Evolutionary conservation across 2,797 vertebrate species (phyloP).

Genomic region (Threskiornis aethiopicus): DNA sequence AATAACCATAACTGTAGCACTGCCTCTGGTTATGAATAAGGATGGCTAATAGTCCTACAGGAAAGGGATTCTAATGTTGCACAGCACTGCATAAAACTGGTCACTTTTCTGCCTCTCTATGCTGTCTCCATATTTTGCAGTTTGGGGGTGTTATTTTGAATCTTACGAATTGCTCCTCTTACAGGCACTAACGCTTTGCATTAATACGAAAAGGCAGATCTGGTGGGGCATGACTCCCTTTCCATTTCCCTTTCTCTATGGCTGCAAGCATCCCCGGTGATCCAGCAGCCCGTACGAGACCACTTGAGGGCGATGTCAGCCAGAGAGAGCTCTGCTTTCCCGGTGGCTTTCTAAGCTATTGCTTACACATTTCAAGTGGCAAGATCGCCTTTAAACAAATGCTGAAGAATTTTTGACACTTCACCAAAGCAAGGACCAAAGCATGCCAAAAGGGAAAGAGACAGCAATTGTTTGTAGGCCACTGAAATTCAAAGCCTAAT

Average conservation of each 20-base stretch:
- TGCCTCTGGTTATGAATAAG: not conserved
- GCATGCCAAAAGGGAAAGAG: not conserved
- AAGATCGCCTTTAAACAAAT: not conserved
- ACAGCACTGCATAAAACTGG: not conserved
- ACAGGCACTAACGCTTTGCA: not conserved
- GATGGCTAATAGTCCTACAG: not conserved
- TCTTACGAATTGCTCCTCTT: fast-evolving
- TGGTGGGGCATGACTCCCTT: not conserved
- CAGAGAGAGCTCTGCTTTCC: not conserved
- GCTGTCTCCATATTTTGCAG: not conserved
- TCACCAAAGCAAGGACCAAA: not conserved
- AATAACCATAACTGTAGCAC: not conserved
- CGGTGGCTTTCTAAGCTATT: not conserved
- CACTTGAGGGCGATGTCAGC: constrained; percentile 65
- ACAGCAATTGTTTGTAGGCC: not conserved
- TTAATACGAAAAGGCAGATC: not conserved
- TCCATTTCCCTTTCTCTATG: fast-evolving
- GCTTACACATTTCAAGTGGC: not conserved
- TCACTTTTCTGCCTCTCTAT: not conserved
- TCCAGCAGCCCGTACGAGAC: not conserved
- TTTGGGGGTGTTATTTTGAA: not conserved
- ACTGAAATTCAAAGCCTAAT: constrained; percentile 25
- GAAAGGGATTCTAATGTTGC: not conserved
- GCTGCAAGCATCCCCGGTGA: not conserved
- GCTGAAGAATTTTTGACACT: not conserved